Evolutionary conservation across 2,797 vertebrate species (phyloP).

Genomic region (Liasis olivaceus): DNA sequence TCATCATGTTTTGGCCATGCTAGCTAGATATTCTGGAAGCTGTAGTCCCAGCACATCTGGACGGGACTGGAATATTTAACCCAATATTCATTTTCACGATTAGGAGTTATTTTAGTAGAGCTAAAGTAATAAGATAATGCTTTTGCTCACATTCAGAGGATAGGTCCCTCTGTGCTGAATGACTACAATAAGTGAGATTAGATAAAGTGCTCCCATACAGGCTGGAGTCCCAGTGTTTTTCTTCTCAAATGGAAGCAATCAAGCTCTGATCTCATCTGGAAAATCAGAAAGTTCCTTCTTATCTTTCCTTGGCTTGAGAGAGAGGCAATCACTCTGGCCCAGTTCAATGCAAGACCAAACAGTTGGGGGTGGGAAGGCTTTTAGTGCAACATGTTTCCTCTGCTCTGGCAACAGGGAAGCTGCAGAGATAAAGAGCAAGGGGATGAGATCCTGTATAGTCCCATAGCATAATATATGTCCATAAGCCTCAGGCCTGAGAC

Average conservation of each 20-base stretch:
- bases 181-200: background rate
- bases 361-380: conserved; percentile 11
- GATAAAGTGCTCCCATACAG: background rate
- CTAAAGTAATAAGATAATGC: too few relatives aligned
- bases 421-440: conserved; percentile 26
- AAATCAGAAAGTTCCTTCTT: conserved; percentile 29
- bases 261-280: background rate
- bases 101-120: background rate
- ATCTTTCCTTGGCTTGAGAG: background rate
- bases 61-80: background rate
- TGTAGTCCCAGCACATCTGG: background rate
- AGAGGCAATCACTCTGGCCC: background rate
- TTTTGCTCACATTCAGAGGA: background rate
- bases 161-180: background rate
- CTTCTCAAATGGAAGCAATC: background rate
- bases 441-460: conserved; percentile 30
- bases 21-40: background rate
- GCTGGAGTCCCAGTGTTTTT: background rate
- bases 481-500: conserved; percentile 17
- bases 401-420: conserved; percentile 6
- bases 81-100: background rate
- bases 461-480: conserved; percentile 1
- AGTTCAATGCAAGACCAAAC: background rate
- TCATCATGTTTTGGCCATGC: background rate
- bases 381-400: background rate